phyloP scores from a whole-genome alignment of 2,113 vertebrate species.

The Hippopotamus amphibius region DNA sequence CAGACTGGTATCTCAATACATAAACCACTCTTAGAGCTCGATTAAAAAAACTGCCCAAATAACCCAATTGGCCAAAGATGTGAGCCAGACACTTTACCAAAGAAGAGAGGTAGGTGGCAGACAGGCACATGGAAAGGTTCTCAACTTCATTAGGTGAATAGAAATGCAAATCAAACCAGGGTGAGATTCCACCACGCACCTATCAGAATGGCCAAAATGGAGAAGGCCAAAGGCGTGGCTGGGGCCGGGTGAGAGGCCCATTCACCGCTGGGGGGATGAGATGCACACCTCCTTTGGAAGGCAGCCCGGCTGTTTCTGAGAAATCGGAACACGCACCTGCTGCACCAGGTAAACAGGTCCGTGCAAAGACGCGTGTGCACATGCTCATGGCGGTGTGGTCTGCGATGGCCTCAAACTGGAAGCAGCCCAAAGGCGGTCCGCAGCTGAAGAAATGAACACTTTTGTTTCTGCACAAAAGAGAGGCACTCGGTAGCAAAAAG shows the following conservation, averaged over 20 bases:
- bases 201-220: too few species aligned
- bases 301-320: background rate
- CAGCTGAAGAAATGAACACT: background rate
- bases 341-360: too few species aligned
- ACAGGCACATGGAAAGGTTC: background rate
- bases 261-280: rapidly evolving
- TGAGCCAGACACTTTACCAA: background rate
- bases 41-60: too few species aligned
- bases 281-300: background rate
- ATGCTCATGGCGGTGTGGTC: background rate
- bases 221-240: background rate
- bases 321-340: rapidly evolving
- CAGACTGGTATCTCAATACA: rapidly evolving
- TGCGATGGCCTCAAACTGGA: background rate
- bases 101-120: background rate
- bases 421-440: background rate
- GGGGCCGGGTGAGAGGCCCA: background rate
- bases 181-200: rapidly evolving
- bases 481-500: background rate
- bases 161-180: rapidly evolving
- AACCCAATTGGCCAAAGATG: background rate
- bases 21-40: background rate
- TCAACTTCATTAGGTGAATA: background rate
- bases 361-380: too few species aligned
- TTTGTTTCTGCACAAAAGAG: background rate